Percentiles rank a stretch among this genome's conserved stretches.
These are phyloP conservation scores for Rhinogobio ventralis DNA, from an alignment of 2,797 vertebrate genomes.

Conservation along the genomic window DNA sequence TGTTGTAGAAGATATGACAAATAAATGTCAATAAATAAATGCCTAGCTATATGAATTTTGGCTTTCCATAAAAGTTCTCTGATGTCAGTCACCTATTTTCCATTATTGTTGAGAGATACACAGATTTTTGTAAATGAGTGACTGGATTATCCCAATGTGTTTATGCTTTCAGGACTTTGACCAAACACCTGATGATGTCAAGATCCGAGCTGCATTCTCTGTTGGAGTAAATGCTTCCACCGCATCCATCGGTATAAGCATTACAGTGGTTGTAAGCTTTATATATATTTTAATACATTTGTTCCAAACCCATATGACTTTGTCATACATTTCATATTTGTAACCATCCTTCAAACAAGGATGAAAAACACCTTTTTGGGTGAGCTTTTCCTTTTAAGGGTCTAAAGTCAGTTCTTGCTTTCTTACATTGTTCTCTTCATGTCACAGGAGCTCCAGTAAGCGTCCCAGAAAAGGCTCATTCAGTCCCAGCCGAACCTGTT, in stretches of 20 bases:
- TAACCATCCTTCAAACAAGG: neutral
- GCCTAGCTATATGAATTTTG: neutral
- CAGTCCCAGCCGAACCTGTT: neutral
- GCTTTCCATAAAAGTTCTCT: neutral
- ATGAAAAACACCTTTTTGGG: neutral
- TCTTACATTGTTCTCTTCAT: neutral
- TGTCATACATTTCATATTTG: neutral
- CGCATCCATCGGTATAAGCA: slow-evolving; percentile 73
- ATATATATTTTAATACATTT: neutral
- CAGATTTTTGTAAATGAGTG: neutral
- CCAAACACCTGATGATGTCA: slow-evolving; percentile 87
- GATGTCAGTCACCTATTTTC: neutral
- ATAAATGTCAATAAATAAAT: neutral
- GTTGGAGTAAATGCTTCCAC: slow-evolving; percentile 78
- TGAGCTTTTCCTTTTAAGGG: neutral
- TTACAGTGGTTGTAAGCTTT: neutral
- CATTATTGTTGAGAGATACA: neutral
- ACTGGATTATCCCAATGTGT: neutral
- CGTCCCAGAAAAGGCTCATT: neutral
- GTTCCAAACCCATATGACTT: neutral
- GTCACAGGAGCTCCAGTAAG: neutral
- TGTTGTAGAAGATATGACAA: neutral
- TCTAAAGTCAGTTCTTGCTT: neutral
- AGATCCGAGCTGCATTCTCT: slow-evolving; percentile 93
- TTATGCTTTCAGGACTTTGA: slow-evolving; percentile 79